A percentile compares a stretch with the other conserved stretches of the same genome.
phyloP scores from a whole-genome alignment of 2,888 invertebrate genomes.

The Anagyrus pseudococci region DNA sequence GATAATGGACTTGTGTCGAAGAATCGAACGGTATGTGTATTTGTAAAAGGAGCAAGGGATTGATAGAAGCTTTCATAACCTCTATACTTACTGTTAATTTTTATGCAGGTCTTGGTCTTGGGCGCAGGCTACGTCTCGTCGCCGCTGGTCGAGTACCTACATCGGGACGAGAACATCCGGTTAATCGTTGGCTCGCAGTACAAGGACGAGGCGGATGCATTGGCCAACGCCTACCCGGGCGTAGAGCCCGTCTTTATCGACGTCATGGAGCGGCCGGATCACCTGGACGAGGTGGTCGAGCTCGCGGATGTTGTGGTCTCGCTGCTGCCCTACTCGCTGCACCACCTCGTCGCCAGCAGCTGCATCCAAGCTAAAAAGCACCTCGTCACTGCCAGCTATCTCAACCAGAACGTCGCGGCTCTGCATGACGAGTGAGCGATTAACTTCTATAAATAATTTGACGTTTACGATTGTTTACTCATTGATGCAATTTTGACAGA shows the following conservation, averaged over 20 bases:
- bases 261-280: conserved; percentile 76
- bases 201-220: conserved; percentile 85
- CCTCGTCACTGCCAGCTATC: conserved; percentile 96
- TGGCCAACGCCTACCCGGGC: conserved; percentile 79
- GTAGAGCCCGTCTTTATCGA: conserved; percentile 84
- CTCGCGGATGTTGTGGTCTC: conserved; percentile 83
- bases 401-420: conserved; percentile 81
- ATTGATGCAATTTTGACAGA: conserved; percentile 59
- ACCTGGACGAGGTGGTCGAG: conserved; percentile 74
- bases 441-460: neutral
- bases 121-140: conserved; percentile 96
- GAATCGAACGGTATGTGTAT: conserved; percentile 64
- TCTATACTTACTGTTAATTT: too few relatives aligned
- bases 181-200: conserved; percentile 86
- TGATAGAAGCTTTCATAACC: too few relatives aligned
- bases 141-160: conserved; percentile 93
- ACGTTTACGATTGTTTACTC: too few relatives aligned
- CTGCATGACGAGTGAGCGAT: conserved; percentile 77
- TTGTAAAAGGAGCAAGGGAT: too few relatives aligned
- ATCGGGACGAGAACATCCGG: conserved; percentile 80
- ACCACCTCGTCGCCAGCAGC: conserved; percentile 83
- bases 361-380: conserved; percentile 89
- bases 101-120: conserved; percentile 78
- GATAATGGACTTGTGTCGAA: conserved; percentile 66
- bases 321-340: conserved; percentile 88